phyloP scores from a whole-genome alignment of 2,888 invertebrate species.

The Strigamia crassipes region DNA sequence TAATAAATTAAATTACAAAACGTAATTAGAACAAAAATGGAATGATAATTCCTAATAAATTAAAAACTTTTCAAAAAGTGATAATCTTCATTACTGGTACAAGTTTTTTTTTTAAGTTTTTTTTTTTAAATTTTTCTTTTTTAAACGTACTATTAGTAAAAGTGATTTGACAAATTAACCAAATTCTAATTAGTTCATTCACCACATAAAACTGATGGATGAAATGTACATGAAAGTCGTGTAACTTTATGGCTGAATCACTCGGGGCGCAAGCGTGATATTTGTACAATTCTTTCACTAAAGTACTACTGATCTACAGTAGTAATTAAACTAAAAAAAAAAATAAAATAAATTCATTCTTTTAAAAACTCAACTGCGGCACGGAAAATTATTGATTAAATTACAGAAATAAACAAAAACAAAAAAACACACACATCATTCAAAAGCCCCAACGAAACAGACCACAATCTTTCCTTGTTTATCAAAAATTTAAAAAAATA shows the following conservation, averaged over 20 bases:
- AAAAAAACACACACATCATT: not conserved
- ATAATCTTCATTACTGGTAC: not conserved
- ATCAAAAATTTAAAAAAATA: constrained; percentile 37
- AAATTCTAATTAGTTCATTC: not conserved
- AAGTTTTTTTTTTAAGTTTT: no score
- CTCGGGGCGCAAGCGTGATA: constrained; percentile 5
- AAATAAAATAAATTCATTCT: not conserved
- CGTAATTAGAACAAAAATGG: not conserved
- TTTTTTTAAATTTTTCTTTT: not conserved
- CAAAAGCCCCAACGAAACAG: not conserved
- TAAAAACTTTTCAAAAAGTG: not conserved
- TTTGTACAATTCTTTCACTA: not conserved
- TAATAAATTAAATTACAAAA: constrained; percentile 29
- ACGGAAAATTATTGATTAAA: not conserved
- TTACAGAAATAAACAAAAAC: not conserved
- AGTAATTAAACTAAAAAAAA: not conserved
- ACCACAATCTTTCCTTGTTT: not conserved
- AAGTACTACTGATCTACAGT: constrained; percentile 15
- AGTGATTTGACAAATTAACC: not conserved
- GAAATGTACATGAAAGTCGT: constrained; percentile 1
- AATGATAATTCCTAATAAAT: constrained; percentile 20
- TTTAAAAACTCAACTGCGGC: not conserved
- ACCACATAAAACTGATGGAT: constrained; percentile 3
- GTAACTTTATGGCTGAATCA: not conserved
- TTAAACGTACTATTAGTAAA: not conserved